These are phyloP conservation scores for Ageneiosus marmoratus DNA, from an alignment of 2,113 vertebrate genomes.

Conservation along the genomic window DNA sequence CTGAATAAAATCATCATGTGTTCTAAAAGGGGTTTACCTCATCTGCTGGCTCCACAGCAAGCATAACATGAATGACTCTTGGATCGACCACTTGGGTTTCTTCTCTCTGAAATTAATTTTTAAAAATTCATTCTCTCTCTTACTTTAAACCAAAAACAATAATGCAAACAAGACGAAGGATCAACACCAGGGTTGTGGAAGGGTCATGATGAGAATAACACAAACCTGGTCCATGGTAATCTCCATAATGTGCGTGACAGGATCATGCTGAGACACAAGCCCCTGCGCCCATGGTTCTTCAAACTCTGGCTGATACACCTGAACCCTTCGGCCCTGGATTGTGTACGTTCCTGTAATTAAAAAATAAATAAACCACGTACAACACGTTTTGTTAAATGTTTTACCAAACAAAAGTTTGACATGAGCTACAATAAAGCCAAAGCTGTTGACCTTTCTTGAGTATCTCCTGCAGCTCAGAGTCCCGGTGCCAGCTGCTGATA, in stretches of 20 bases:
- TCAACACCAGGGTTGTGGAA: background rate
- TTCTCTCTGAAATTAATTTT: slow-evolving; percentile 71
- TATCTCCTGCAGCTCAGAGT: slow-evolving; percentile 95
- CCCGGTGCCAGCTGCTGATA: slow-evolving; percentile 84
- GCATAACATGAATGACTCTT: slow-evolving; percentile 90
- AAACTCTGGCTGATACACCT: slow-evolving; percentile 93
- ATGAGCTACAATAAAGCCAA: background rate
- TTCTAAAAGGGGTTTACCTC: slow-evolving; percentile 58
- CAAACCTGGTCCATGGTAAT: slow-evolving; percentile 89
- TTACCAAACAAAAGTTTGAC: too few relatives aligned
- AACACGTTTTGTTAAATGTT: background rate
- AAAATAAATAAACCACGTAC: background rate
- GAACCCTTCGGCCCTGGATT: slow-evolving; percentile 90
- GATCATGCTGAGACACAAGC: slow-evolving; percentile 88
- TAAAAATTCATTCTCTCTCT: background rate
- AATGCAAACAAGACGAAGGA: background rate
- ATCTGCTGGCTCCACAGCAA: slow-evolving; percentile 63
- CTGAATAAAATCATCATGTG: background rate
- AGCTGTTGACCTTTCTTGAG: slow-evolving; percentile 87
- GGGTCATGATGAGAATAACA: background rate
- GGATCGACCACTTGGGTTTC: slow-evolving; percentile 92
- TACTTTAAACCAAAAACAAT: too few relatives aligned
- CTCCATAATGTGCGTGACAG: slow-evolving; percentile 90
- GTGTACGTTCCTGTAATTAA: slow-evolving; percentile 82
- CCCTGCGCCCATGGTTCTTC: slow-evolving; percentile 87